Base-by-base conservation (phyloP, 2,888 invertebrate genomes). In the Coleophora flavipennella region DNA sequence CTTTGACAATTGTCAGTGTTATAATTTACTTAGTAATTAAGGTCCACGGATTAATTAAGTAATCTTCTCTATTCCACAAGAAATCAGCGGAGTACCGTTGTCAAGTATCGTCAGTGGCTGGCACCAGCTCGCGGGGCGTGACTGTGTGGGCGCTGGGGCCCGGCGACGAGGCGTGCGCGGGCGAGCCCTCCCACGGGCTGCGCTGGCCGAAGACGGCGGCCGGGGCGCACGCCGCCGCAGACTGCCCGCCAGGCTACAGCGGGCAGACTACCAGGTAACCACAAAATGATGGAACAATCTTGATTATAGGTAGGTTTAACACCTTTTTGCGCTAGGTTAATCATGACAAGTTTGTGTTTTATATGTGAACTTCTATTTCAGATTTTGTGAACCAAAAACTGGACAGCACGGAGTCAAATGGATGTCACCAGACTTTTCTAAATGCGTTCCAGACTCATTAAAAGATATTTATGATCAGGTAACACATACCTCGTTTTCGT, bases 21-120 rank as follows among this genome's bases (percentile, higher is more conserved):
- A n/a, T n/a, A n/a, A n/a, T n/a, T n/a, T n/a, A n/a, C n/a, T n/a
- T n/a, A n/a, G n/a, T n/a, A n/a, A n/a, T n/a, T n/a, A n/a, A n/a
- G n/a, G n/a, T n/a, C n/a, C n/a, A n/a, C n/a, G n/a, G n/a, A n/a
- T n/a, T n/a, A 4, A 20, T 20, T 6, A 4, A 20, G 20, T 20
- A 20, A 20, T 20, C 3, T 20, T 20, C 6, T 20, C n/a, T 12
- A 9, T 2, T 1, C 7, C 34, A 41, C 2, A 67, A 93, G 91
- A 92, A 91, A 88, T 92, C 92, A 0, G 89, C 90, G 0, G 90
- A 90, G 51, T 94, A 92, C 58, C 89, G 91, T 0, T 94, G 94
- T 60, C 88, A 92, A 57, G 92, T 92, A 0, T 79, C 83, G 43
- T 89, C 67, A 59, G 86, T 75, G 55, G 86, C 61, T 48, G 62